phyloP scores from a whole-genome alignment of 2,113 vertebrate species.

The Recurvirostra avosetta region DNA sequence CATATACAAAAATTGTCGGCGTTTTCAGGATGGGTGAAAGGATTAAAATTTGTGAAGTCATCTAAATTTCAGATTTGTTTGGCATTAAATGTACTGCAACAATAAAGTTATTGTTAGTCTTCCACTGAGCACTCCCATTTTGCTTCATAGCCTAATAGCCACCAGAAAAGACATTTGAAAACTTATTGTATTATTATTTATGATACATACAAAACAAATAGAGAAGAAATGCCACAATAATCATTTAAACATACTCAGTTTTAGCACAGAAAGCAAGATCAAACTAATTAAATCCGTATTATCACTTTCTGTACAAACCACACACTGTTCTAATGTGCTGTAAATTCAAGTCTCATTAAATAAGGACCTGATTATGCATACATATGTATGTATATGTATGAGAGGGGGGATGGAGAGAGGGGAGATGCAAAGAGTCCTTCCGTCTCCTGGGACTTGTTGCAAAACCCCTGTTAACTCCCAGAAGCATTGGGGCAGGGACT shows the following conservation, averaged over 20 bases:
- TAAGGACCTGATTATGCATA: not conserved
- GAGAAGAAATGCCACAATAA: conserved; percentile 27
- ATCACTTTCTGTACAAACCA: conserved; percentile 29
- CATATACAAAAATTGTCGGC: not conserved
- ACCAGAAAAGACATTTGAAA: conserved; percentile 34
- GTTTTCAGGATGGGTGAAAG: not conserved
- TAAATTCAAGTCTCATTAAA: conserved; percentile 11
- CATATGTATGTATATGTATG: not conserved
- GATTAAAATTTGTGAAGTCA: conserved; percentile 4
- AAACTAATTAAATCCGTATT: conserved; percentile 39
- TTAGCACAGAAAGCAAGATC: conserved; percentile 40
- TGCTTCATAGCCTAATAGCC: conserved; percentile 14
- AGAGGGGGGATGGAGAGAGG: not conserved
- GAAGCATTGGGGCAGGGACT: not conserved
- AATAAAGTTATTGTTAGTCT: conserved; percentile 44
- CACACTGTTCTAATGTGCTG: not conserved
- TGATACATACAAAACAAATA: conserved; percentile 27
- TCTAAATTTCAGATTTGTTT: conserved; percentile 32
- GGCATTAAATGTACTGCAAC: not conserved
- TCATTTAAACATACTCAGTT: not conserved
- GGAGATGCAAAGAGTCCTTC: not conserved
- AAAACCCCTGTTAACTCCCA: not conserved
- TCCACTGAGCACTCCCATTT: conserved; percentile 25
- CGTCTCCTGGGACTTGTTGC: not conserved
- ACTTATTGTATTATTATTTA: conserved; percentile 53